Conservation (phyloP, 2,888 invertebrate genomes). For the Drosophila falleni region DNA sequence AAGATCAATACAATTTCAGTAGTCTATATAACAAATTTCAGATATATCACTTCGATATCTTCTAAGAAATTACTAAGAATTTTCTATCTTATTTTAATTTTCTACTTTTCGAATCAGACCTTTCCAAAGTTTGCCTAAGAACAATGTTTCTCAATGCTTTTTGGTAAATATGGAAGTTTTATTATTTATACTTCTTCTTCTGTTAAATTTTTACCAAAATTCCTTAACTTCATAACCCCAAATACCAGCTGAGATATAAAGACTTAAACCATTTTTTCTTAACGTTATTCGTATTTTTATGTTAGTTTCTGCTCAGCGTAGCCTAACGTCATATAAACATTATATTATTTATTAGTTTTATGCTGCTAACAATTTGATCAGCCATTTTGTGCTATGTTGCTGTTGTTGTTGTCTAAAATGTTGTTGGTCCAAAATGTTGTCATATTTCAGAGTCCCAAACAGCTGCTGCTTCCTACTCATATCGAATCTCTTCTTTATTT, state of each 20-base stretch:
- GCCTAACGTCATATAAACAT: slow-evolving; percentile 32
- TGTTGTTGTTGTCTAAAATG: background rate
- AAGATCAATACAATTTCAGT: no score
- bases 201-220: background rate
- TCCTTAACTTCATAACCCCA: slow-evolving; percentile 2
- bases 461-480: slow-evolving; percentile 30
- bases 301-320: slow-evolving; percentile 14
- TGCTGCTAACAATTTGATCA: slow-evolving; percentile 35
- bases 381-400: background rate
- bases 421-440: slow-evolving; percentile 39
- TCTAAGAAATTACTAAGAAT: no score
- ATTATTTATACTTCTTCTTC: background rate
- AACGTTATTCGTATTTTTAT: slow-evolving; percentile 8
- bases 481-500: background rate
- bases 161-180: background rate
- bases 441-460: slow-evolving; percentile 38
- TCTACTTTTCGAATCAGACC: no score
- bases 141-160: background rate
- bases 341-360: slow-evolving; percentile 28
- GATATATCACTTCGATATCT: no score
- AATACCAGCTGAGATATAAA: slow-evolving; percentile 7
- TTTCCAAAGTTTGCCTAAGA: no score
- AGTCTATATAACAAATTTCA: no score
- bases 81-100: no score
- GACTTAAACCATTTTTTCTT: background rate